Evolutionary conservation across 2,888 invertebrate genomes (phyloP), one percentile per base, ranked within the genome.

Genomic region (Anoncus sp.): DNA sequence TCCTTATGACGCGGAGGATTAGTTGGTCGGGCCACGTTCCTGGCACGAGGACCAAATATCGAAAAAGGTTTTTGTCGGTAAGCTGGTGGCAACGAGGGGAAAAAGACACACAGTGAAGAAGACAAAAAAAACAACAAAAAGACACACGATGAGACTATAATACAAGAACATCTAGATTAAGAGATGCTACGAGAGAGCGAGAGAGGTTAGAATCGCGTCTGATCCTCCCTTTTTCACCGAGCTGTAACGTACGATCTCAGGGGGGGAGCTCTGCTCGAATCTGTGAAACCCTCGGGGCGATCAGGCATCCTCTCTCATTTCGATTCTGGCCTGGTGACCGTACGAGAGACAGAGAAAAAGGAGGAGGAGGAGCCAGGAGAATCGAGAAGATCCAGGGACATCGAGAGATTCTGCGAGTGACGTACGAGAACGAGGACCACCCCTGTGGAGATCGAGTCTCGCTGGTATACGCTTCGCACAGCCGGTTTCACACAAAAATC

Each of bases 351-450:
- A 65, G 55, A 74, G 14, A 55, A 24, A 65, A 51, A 74, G 65
- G 69, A 80, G 77, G 66, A 81, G 81, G 82, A 73, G 82, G 81
- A 80, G 82, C 77, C 70, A 57, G 57, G 35, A 71, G 70, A 66
- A 80, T 72, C 51, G 63, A 60, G 40, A 27, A 70, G 73, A 67
- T 53, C 51, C 67, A 57, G 77, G 78, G 72, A 81, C 76, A 72
- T 57, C 45, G 55, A 67, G 74, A 79, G 78, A 80, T 77, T 66
- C 74, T 67, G 67, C 82, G 79, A 78, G 75, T 90, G 89, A 90
- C 84, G 86, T 87, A 90, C 87, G 90, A 82, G 81, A 81, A 80
- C 89, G 84, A 84, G 83, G 90, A 90, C 90, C 90, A 90, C 90
- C 90, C 89, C 83, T 87, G 72, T 72, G 86, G 87, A 83, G 90